phyloP scores from a whole-genome alignment of 2,888 invertebrate species.

The Nowickia ferox region DNA sequence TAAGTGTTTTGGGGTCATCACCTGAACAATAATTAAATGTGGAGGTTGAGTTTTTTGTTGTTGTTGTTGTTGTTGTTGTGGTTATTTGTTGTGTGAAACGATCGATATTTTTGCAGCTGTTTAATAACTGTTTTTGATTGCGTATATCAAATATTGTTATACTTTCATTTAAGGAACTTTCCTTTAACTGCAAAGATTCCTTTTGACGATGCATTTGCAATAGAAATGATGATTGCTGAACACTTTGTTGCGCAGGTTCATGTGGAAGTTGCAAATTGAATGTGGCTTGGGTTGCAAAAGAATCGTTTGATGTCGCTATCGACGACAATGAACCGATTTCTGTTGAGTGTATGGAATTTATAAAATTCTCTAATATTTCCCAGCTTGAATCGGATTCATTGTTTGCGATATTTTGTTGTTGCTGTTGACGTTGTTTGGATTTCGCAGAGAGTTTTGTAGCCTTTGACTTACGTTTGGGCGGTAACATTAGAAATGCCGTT shows the following conservation, averaged over 20 bases:
- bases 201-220: conserved; percentile 74
- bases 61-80: conserved; percentile 25
- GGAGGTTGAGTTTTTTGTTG: not conserved
- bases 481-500: conserved; percentile 79
- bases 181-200: conserved; percentile 31
- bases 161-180: conserved; percentile 74
- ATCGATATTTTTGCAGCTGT: conserved; percentile 43
- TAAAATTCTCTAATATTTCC: conserved; percentile 78
- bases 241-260: not conserved
- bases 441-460: conserved; percentile 40
- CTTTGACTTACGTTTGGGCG: conserved; percentile 42
- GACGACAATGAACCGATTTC: conserved; percentile 67
- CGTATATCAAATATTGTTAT: conserved; percentile 80
- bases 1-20: conserved; percentile 58
- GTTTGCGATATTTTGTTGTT: conserved; percentile 31
- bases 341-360: conserved; percentile 74
- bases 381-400: conserved; percentile 74
- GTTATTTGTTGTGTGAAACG: conserved; percentile 6
- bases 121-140: conserved; percentile 71
- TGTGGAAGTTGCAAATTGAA: conserved; percentile 44
- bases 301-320: conserved; percentile 29
- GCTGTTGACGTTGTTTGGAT: conserved; percentile 36
- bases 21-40: conserved; percentile 37
- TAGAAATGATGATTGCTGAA: conserved; percentile 73
- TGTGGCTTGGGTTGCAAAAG: conserved; percentile 17